Base-by-base conservation (phyloP, 2,113 vertebrate genomes). In the Oreochromis tanganicae region DNA sequence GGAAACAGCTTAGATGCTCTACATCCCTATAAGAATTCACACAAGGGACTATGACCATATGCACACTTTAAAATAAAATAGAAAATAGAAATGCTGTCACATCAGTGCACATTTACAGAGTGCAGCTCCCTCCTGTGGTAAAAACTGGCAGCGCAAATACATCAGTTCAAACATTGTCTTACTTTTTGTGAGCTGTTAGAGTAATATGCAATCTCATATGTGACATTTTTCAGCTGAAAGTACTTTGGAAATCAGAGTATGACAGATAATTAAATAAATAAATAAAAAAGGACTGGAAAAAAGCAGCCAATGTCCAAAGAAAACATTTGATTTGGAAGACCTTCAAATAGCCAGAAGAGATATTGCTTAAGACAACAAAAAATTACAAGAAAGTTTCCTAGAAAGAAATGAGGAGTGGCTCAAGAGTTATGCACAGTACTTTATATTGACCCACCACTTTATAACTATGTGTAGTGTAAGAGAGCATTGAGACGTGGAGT, bases 71-170 rank as follows among this genome's bases (percentile, higher is more conserved):
- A 41, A 43, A 41, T 59, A 46, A 73, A 46, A 73, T 14, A 73
- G 13, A 73, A 73, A 73, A 16, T 29, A 46, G 14, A 50, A 75
- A 50, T 32, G 10, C 41, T 34, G 46, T 16, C 27, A 13, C 4
- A 50, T 61, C 34, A 38, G 11, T 38, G 34, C 34, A 38, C 17
- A 54, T 84, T 80, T 48, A 57, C 17, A 48, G 87, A 55, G 41
- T 81, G 43, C 29, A 86, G 93, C 94, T 68, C 95, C 93, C 93
- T 73, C 95, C 1, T 88, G 93, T 95, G 95, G 95, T 83, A 2
- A 59, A 50, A 36, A 68, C 3, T 9, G 14, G 75, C 7, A 88
- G 57, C 4, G 17, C 5, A 43, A 63, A 24, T 38, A 5, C n/a
- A 55, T 63, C n/a, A 13, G 4, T 12, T 56, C 13, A 78, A 78